Conservation (phyloP, 2,113 vertebrate species). For the Labeo catla region DNA sequence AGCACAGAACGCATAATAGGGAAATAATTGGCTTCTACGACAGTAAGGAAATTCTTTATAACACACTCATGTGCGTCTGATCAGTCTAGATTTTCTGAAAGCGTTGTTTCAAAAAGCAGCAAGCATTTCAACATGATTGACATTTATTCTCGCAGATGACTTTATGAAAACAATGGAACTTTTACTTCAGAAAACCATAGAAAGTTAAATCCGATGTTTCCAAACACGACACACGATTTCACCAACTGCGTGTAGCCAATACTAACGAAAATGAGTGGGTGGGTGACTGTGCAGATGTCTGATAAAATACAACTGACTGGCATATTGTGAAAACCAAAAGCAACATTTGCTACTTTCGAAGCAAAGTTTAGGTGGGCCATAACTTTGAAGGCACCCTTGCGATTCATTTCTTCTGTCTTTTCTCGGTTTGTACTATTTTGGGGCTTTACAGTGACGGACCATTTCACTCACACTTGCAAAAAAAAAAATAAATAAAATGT, state of each 20-base stretch:
- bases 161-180: neutral
- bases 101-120: neutral
- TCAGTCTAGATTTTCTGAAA: neutral
- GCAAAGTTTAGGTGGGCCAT: neutral
- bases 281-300: neutral
- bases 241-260: neutral
- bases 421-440: neutral
- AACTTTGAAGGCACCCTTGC: neutral
- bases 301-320: neutral
- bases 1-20: neutral
- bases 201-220: neutral
- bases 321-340: neutral
- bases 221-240: neutral
- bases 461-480: neutral
- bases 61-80: neutral
- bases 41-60: neutral
- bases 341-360: neutral
- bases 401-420: neutral
- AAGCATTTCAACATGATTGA: neutral
- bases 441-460: neutral
- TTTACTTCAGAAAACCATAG: neutral
- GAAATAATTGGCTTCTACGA: neutral
- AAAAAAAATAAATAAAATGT: too few relatives aligned
- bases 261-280: neutral
- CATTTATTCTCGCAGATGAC: neutral